phyloP scores from a whole-genome alignment of 2,888 invertebrate species.

The Suillia variegata region DNA sequence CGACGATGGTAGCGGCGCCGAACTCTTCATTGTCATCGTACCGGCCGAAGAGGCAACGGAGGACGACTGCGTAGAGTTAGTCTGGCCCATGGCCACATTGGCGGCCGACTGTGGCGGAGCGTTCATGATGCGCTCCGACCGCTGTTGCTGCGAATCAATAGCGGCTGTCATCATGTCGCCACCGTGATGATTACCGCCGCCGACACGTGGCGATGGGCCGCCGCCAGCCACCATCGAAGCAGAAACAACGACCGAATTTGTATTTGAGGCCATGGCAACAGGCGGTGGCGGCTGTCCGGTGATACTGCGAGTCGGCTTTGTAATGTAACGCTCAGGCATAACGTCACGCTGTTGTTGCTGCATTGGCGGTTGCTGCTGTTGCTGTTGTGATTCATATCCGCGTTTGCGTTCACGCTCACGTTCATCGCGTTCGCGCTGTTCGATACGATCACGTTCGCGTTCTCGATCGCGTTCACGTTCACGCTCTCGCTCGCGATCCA shows the following conservation, averaged over 20 bases:
- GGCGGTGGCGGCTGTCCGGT: conserved; percentile 52
- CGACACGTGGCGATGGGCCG: conserved; percentile 27
- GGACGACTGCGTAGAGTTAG: conserved; percentile 35
- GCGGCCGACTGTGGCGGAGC: conserved; percentile 9
- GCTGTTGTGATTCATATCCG: conserved; percentile 41
- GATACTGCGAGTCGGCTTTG: conserved; percentile 51
- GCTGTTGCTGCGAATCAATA: too few species aligned
- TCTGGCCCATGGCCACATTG: conserved; percentile 34
- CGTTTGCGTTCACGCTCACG: conserved; percentile 33
- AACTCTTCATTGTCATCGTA: conserved; percentile 27
- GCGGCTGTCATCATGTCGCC: conserved; percentile 34
- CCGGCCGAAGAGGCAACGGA: conserved; percentile 33
- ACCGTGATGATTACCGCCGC: conserved; percentile 7
- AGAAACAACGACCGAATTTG: conserved; percentile 23
- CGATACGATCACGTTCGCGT: conserved; percentile 41
- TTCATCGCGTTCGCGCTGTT: conserved; percentile 26
- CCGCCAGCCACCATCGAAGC: neutral
- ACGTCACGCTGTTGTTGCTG: conserved; percentile 43
- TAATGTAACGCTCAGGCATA: conserved; percentile 54
- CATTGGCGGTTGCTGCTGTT: conserved; percentile 6
- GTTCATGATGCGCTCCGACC: conserved; percentile 18
- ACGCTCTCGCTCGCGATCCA: conserved; percentile 41
- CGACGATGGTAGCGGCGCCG: conserved; percentile 24
- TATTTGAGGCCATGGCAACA: conserved; percentile 46
- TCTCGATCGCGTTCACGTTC: conserved; percentile 34